These are phyloP conservation scores for Probosciger aterrimus DNA, from an alignment of 2,113 vertebrate genomes.

Conservation along the genomic window DNA sequence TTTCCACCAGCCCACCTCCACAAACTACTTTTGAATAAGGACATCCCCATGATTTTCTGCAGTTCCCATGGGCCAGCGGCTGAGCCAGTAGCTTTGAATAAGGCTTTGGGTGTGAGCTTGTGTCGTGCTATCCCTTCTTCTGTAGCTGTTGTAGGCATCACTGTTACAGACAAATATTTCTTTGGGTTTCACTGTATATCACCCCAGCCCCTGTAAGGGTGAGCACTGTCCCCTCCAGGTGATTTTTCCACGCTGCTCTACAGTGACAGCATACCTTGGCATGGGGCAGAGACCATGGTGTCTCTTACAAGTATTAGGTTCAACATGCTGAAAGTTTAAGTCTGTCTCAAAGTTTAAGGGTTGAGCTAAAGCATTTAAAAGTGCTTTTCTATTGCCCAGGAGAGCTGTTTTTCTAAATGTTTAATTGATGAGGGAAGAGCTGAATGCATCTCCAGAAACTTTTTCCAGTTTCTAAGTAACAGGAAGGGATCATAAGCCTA, in stretches of 20 bases:
- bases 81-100: neutral
- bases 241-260: neutral
- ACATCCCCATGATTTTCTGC: fast-evolving
- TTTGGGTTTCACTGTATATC: neutral
- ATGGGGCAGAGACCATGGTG: fast-evolving
- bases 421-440: neutral
- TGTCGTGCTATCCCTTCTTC: fast-evolving
- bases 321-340: neutral
- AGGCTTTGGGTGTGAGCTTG: neutral
- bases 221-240: neutral
- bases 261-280: neutral
- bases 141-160: neutral
- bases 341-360: neutral
- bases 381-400: neutral
- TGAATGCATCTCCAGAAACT: neutral
- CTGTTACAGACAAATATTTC: too few relatives aligned
- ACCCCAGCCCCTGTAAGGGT: neutral
- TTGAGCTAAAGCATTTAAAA: neutral
- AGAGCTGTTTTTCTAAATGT: neutral
- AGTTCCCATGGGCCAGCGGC: neutral
- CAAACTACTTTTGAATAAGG: neutral
- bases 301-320: neutral
- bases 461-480: neutral
- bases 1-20: neutral
- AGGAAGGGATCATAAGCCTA: neutral